Evolutionary conservation across 2,113 vertebrate species (phyloP), one percentile per base, ranked within the genome.

Genomic region (Crocuta crocuta): DNA sequence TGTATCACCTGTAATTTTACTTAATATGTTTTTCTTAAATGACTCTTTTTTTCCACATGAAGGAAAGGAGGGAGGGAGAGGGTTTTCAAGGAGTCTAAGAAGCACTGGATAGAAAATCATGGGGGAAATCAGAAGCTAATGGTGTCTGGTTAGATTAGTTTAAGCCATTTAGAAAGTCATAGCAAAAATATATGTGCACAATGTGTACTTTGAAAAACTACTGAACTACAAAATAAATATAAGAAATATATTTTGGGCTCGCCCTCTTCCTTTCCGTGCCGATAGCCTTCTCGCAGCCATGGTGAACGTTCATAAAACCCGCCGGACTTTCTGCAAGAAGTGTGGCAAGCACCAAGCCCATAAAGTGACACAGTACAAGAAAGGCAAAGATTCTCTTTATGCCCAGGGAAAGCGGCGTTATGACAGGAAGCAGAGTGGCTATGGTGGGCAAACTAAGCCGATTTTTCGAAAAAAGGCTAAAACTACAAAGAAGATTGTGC

Each of bases 1-100:
- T 63, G 6, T 4, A 45, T 76, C n/a, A 48, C 24, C 9, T 61
- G 58, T 50, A 91, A 88, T 80, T 95, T 91, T 93, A 93, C 26
- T 87, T 92, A 96, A 74, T 19, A 76, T 70, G 6, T 26, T 94
- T 81, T 70, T 80, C 74, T 80, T 70, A 95, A 55, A 16, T 85
- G 68, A 74, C 48, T 73, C 61, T 35, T 35, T 35, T 43, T 93
- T 93, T 74, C 63, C 48, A 95, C 17, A 66, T 80, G 13, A 94
- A 73, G 73, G 28, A 76, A 43, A 76, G 43, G 43, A 76, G 43
- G 4, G 86, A 89, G 23, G 11, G 17, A 78, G 4, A 2, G 4
- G 31, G 3, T 89, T 93, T 95, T 89, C 43, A 91, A 85, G 65
- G 16, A 78, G 8, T 68, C 1, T 31, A 95, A 63, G 13, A 93